Percentiles rank a stretch among this genome's conserved stretches.
These are phyloP conservation scores for Prunella himalayana DNA, from an alignment of 2,113 vertebrate species.

Conservation along the genomic window DNA sequence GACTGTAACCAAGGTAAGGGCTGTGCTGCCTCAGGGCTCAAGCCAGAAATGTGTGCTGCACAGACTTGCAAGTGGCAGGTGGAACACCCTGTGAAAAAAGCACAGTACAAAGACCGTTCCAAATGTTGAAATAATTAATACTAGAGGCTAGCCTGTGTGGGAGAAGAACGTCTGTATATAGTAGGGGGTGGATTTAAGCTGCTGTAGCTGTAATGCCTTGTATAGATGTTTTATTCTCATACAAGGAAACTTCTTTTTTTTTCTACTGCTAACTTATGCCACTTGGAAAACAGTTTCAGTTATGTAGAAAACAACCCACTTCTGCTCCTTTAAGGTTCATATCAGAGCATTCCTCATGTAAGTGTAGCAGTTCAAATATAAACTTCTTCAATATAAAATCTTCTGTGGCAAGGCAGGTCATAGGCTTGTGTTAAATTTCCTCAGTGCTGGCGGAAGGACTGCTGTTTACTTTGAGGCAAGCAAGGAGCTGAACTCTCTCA, in stretches of 20 bases:
- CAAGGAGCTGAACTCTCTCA: neutral
- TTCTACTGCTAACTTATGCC: neutral
- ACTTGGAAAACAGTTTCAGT: neutral
- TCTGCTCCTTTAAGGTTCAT: neutral
- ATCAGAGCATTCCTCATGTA: neutral
- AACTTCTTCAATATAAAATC: neutral
- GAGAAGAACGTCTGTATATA: neutral
- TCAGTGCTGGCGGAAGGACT: neutral
- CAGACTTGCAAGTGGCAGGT: neutral
- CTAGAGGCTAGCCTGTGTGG: neutral
- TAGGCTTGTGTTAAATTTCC: neutral
- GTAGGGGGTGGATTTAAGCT: neutral
- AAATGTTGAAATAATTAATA: neutral
- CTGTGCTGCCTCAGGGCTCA: neutral
- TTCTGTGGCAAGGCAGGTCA: neutral
- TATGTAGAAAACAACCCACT: neutral
- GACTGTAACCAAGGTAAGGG: constrained; percentile 87
- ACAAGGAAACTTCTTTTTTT: neutral
- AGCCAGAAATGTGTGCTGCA: neutral
- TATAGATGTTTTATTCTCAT: neutral
- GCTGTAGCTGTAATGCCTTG: neutral
- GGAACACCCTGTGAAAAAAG: neutral
- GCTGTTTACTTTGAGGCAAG: neutral
- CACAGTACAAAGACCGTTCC: neutral
- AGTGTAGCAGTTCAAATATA: neutral